Evolutionary conservation across 2,113 vertebrate species (phyloP), one percentile per base, ranked within the genome.

Genomic region (Leptosomus discolor): DNA sequence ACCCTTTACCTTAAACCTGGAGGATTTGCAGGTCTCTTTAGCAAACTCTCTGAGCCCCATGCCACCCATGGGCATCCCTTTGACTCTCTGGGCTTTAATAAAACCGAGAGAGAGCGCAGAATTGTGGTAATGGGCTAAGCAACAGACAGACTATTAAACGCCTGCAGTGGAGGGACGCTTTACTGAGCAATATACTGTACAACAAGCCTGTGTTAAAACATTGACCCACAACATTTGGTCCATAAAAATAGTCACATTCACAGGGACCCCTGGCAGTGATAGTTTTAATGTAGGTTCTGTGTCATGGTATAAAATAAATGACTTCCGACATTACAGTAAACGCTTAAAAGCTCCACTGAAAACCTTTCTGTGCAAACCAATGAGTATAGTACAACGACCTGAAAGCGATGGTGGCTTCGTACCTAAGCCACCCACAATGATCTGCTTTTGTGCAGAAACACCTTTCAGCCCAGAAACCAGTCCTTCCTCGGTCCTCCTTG

Each of bases 171-270:
- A 94, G 94, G 96, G 95, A 92, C 50, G 45, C 94, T 97, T 97
- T 96, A 91, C 90, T 67, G 95, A 98, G 97, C 96, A 96, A 97
- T 97, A 97, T 97, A 95, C 91, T 78, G 88, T 91, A 91, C 94
- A 96, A 95, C 90, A 94, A 97, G 77, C 90, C 96, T 73, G 89
- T 51, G 85, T 91, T 95, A 92, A 96, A 97, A 96, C 95, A 90
- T 88, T 98, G 97, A 98, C 97, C 97, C 95, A 90, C 97, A 98
- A 96, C 97, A 98, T 98, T 98, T 98, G 97, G 97, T 94, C 96
- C 95, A 97, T 97, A 97, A 98, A 98, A 97, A 93, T 60, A 93
- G 94, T 96, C 97, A 96, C 95, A 41, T 96, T 96, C 13, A 0
- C 94, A 43, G 95, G 91, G 94, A 93, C 96, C 91, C 96, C 92